Evolutionary conservation across 2,888 invertebrate genomes (phyloP), one percentile per base, ranked within the genome.

Genomic region (Hemithea aestivaria): DNA sequence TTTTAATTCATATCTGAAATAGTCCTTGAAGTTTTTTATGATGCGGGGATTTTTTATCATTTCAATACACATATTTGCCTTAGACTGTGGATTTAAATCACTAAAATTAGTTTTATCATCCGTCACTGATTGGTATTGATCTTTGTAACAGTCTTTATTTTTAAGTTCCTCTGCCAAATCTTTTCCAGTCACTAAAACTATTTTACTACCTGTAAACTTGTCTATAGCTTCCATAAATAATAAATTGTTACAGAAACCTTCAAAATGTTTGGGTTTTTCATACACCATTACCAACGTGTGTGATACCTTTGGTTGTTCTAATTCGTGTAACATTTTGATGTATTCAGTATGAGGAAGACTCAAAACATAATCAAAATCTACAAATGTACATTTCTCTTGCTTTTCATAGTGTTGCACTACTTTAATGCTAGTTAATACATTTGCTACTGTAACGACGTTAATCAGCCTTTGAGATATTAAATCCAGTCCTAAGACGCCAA

Each of bases 331-430:
- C 45, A 69, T 51, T 32, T 53, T 57, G 30, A 54, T 51, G 34
- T 57, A 58, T 36, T 64, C 61, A 8, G 40, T 54, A 1, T 54
- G 29, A 20, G 66, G 64, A 4, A 67, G 46, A 27, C 56, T 46
- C 25, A 59, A 41, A 5, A 64, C 46, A 32, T 68, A 65, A 34
- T 66, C 58, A 22, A 68, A 54, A 45, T 65, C 59, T 10, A 66
- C 54, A 43, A 66, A 63, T 12, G 53, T 55, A 35, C 45, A 48
- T 1, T 48, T 43, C 2, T 39, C 52, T 31, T 30, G 11, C 26
- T 40, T 40, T 40, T 51, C 40, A 6, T 39, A 50, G 31, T 48
- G 35, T 41, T 67, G 66, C 43, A 53, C 51, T 31, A 65, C 45
- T 60, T 69, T 69, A 20, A 52, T 42, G 1, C 58, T 55, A 25